Percentiles rank a stretch among this genome's conserved stretches.
phyloP scores from a whole-genome alignment of 2,113 vertebrate genomes.

The Sialia sialis region DNA sequence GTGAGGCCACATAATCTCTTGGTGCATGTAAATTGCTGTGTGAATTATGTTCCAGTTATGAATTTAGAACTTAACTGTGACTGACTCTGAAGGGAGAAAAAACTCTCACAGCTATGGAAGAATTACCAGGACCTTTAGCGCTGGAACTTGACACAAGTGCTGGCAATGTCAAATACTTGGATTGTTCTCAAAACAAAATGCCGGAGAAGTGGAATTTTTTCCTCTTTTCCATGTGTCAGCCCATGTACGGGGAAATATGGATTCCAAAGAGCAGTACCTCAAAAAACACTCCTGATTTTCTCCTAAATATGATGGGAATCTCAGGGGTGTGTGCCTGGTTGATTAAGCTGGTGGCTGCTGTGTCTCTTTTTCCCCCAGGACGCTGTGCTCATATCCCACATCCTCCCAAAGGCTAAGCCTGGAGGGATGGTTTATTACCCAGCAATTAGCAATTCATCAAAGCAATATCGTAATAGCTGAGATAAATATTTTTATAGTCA shows the following conservation, averaged over 20 bases:
- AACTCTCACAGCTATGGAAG: background rate
- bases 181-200: background rate
- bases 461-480: background rate
- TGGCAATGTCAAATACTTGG: background rate
- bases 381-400: background rate
- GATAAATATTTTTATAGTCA: background rate
- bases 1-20: slow-evolving; percentile 59
- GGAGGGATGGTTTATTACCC: background rate
- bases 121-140: background rate
- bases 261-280: background rate
- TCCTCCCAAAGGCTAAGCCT: background rate
- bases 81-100: background rate
- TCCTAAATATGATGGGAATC: background rate
- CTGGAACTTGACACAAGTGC: background rate
- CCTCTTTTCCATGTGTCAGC: background rate
- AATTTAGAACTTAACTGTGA: slow-evolving; percentile 54
- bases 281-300: background rate
- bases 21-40: slow-evolving; percentile 42
- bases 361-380: background rate
- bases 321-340: background rate
- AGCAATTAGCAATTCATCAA: background rate
- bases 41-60: slow-evolving; percentile 58
- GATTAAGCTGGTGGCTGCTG: background rate
- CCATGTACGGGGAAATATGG: background rate
- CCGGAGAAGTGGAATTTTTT: background rate